Percentiles rank a stretch among this genome's conserved stretches.
These are phyloP conservation scores for Enteromius paludinosus DNA, from an alignment of 2,797 vertebrate species.

Conservation along the genomic window DNA sequence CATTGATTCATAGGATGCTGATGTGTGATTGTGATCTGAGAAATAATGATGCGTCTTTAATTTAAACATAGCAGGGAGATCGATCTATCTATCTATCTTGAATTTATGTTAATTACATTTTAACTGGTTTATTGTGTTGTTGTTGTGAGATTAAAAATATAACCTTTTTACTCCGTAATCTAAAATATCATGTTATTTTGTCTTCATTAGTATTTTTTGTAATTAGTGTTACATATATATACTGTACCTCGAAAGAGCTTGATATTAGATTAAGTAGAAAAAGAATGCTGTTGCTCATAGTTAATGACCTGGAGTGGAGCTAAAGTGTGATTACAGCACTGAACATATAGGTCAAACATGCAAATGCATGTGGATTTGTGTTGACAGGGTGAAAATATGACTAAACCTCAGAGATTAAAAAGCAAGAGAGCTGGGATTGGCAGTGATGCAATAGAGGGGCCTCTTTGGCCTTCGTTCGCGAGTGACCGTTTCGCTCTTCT, in stretches of 20 bases:
- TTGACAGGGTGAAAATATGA: constrained; percentile 21
- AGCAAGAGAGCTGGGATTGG: constrained; percentile 28
- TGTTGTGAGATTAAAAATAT: background rate
- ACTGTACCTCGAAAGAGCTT: background rate
- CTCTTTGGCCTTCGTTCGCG: constrained; percentile 63
- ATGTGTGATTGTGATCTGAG: background rate
- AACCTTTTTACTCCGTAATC: background rate
- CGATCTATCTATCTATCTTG: background rate
- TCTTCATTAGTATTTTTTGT: background rate
- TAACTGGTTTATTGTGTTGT: background rate
- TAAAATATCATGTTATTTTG: too few relatives aligned
- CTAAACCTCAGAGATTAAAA: constrained; percentile 22
- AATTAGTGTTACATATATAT: background rate
- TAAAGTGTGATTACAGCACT: background rate
- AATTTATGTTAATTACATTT: background rate
- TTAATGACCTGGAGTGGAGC: background rate
- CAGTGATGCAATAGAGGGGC: constrained; percentile 28
- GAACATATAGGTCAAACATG: constrained; percentile 19
- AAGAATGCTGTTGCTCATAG: background rate
- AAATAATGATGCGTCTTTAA: background rate
- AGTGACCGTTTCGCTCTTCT: constrained; percentile 59
- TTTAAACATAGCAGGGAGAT: too few relatives aligned
- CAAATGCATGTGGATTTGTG: constrained; percentile 7
- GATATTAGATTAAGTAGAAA: background rate
- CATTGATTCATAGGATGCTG: background rate